Evolutionary conservation across 2,888 invertebrate genomes (phyloP).

Genomic region (Lochmaea crataegi): DNA sequence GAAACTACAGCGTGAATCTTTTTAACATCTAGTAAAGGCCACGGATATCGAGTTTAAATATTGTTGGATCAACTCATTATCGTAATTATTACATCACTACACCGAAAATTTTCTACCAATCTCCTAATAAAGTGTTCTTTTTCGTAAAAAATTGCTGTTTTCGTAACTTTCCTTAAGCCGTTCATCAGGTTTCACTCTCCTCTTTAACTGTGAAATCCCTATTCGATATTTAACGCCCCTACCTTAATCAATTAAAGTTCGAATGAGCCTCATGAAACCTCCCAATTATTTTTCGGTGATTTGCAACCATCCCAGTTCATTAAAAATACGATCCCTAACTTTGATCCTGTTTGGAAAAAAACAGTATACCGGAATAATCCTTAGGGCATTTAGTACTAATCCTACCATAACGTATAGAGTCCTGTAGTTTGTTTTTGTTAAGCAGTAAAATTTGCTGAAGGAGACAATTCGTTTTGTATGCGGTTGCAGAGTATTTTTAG

Average conservation of each 20-base stretch:
- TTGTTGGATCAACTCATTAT: too few relatives aligned
- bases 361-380: conserved; percentile 5
- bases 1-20: too few relatives aligned
- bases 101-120: too few relatives aligned
- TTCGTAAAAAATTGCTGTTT: neutral
- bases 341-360: neutral
- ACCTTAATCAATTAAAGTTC: conserved; percentile 4
- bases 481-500: neutral
- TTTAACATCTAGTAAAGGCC: too few relatives aligned
- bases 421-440: conserved; percentile 4
- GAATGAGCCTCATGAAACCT: conserved; percentile 2
- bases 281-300: conserved; percentile 20
- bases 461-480: neutral
- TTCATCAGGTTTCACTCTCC: neutral
- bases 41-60: too few relatives aligned
- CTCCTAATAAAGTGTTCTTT: too few relatives aligned
- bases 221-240: conserved; percentile 6
- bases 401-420: conserved; percentile 1
- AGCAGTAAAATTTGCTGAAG: neutral
- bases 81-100: too few relatives aligned
- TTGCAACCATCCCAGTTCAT: conserved; percentile 12
- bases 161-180: neutral
- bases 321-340: conserved; percentile 12
- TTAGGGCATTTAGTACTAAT: neutral
- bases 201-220: neutral